Percentiles rank a stretch among this genome's conserved stretches.
Evolutionary conservation across 2,888 invertebrate genomes (phyloP).

Genomic region (Drosophila basisetae): DNA sequence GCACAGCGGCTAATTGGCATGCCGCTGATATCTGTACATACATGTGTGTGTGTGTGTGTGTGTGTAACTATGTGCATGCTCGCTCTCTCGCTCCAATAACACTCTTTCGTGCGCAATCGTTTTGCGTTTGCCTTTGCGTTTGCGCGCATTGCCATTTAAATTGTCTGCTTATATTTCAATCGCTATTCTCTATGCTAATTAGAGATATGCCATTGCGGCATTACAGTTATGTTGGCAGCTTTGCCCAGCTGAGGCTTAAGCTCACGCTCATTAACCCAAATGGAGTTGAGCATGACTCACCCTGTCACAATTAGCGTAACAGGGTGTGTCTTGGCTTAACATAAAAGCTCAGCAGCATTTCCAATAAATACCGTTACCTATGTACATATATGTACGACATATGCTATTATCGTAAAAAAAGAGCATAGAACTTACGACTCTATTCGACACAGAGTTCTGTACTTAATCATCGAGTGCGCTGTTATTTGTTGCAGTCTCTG

Average conservation of each 20-base stretch:
- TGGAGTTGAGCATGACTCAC: not conserved
- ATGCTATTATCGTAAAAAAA: not conserved
- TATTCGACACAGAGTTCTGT: not conserved
- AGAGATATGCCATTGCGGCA: conserved; percentile 8
- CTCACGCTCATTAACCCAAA: not conserved
- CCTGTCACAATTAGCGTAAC: not conserved
- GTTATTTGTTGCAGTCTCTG: conserved; percentile 17
- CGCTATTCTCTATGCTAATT: conserved; percentile 20
- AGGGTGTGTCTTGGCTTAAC: not conserved
- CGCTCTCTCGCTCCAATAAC: conserved; percentile 10
- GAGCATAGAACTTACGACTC: conserved; percentile 36
- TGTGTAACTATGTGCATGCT: not conserved
- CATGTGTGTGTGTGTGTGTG: conserved; percentile 1
- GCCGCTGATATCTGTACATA: conserved; percentile 42
- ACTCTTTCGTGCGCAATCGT: conserved; percentile 48
- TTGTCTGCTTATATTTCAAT: conserved; percentile 47
- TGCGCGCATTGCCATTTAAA: conserved; percentile 70
- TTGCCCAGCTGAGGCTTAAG: not conserved
- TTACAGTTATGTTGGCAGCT: conserved; percentile 23
- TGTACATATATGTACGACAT: not conserved
- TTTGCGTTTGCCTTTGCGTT: conserved; percentile 78
- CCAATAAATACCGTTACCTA: not conserved
- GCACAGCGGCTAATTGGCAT: conserved; percentile 65
- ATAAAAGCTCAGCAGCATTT: not conserved
- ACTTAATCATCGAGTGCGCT: conserved; percentile 56